Percentiles rank a stretch among this genome's conserved stretches.
These are phyloP conservation scores for Orthosia gothica DNA, from an alignment of 2,888 invertebrate genomes.

Conservation along the genomic window DNA sequence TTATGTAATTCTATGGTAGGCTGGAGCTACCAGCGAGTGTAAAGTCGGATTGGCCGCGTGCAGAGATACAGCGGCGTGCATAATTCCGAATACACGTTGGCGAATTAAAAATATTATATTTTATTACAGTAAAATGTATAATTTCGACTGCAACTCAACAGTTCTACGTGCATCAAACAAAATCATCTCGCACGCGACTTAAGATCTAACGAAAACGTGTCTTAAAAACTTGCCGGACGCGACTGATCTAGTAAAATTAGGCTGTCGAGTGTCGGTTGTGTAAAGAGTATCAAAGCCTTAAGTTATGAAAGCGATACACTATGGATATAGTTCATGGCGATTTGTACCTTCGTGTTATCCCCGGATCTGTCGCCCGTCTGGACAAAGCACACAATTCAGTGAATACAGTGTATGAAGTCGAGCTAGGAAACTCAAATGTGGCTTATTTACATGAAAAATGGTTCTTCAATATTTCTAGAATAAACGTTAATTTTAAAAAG, in stretches of 20 bases:
- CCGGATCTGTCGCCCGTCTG: constrained; percentile 41
- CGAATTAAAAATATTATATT: constrained; percentile 15
- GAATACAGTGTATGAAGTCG: constrained; percentile 38
- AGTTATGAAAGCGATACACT: constrained; percentile 72
- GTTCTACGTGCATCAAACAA: constrained; percentile 44
- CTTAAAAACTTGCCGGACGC: constrained; percentile 45
- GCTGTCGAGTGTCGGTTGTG: constrained; percentile 57
- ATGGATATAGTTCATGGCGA: constrained; percentile 77
- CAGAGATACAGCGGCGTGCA: constrained; percentile 17
- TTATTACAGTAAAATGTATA: constrained; percentile 20
- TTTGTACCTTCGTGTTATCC: constrained; percentile 83
- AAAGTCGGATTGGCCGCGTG: constrained; percentile 35
- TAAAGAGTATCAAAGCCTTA: constrained; percentile 75
- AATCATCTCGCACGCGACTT: constrained; percentile 41
- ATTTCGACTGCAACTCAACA: constrained; percentile 31
- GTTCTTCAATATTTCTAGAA: constrained; percentile 1
- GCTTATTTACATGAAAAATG: constrained; percentile 18
- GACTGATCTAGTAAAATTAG: constrained; percentile 56
- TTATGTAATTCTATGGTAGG: constrained; percentile 41
- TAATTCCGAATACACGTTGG: constrained; percentile 28
- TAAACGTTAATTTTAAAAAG: constrained; percentile 25
- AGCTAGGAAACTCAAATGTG: constrained; percentile 42
- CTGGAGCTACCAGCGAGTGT: constrained; percentile 32
- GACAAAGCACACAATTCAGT: constrained; percentile 28
- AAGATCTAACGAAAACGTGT: constrained; percentile 35